Evolutionary conservation across 92 coral and sea anemone species (phyloP).

Genomic region (Palythoa heliodiscus): DNA sequence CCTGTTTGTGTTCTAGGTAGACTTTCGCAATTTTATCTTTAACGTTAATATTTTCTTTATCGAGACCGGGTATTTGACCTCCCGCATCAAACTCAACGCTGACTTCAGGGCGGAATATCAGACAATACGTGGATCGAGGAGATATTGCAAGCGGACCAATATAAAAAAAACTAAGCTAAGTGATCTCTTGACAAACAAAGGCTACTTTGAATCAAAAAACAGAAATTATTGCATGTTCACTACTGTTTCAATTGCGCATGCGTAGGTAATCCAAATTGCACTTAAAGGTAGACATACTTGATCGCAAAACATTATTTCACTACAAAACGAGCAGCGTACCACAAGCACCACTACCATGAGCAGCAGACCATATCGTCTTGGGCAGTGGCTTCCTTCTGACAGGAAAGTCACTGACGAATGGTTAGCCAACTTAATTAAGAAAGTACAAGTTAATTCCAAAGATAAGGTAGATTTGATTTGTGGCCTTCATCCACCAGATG

Average conservation of each 20-base stretch:
- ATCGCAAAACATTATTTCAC: not conserved
- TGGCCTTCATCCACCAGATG: constrained; percentile 54
- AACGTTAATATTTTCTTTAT: not conserved
- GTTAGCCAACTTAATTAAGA: constrained; percentile 53
- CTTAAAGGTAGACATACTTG: not conserved
- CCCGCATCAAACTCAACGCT: constrained; percentile 52
- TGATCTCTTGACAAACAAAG: not conserved
- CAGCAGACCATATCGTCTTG: constrained; percentile 46
- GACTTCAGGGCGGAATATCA: constrained; percentile 69
- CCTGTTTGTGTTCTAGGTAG: constrained; percentile 38
- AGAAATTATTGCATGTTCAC: not conserved
- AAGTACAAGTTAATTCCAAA: constrained; percentile 53
- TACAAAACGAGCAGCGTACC: constrained; percentile 44
- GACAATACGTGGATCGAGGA: constrained; percentile 69
- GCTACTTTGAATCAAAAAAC: not conserved
- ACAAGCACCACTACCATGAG: constrained; percentile 47
- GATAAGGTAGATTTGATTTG: constrained; percentile 47
- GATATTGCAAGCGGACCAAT: no score
- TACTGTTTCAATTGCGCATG: not conserved
- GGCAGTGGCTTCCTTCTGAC: constrained; percentile 48
- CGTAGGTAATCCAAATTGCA: not conserved
- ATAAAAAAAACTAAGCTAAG: not conserved
- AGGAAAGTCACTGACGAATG: constrained; percentile 61
- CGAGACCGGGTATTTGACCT: constrained; percentile 54
- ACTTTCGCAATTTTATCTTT: constrained; percentile 53